Base-by-base conservation (phyloP, 2,888 invertebrate genomes). In the Galerucella calmariensis region DNA sequence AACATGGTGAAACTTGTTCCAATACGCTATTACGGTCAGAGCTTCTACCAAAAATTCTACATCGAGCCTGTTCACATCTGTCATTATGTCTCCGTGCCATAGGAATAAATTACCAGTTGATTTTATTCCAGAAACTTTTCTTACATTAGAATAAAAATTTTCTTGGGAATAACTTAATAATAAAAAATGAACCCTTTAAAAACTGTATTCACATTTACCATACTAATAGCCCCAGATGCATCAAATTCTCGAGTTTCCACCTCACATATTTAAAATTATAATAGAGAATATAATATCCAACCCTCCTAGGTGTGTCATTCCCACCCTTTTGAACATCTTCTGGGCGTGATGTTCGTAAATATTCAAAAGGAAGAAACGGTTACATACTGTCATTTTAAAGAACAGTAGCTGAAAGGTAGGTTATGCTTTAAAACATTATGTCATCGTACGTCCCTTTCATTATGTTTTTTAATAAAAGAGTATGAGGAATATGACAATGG, bases 331-430 rank as follows among this genome's bases (percentile, higher is more conserved):
- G 68, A 73, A 68, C 80, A 75, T 79, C 78, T 79, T 74, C 67
- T 75, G 79, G 81, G 81, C 81, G 82, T 80, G 80, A 80, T 72
- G 61, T 67, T 76, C 70, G 58, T 48, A 59, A 46, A 61, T 61
- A 63, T 63, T 71, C 76, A 73, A 75, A 80, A 77, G 74, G 78
- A 71, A 77, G 78, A 79, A 75, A 51, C 75, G 78, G 72, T 67
- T 67, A 67, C 44, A 73, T 71, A 77, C 69, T 73, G 72, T 70
- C 67, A 35, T 68, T 63, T 63, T 14, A 24, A 56, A 35, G 44
- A 27, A 48, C 41, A 65, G 53, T 44, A 63, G 44, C 20, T 68
- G 10, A 69, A 53, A 67, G 53, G 67, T 65, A 74, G 67, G 70
- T 61, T 56, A 65, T 24, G 51, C 58, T 59, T 58, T 74, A 35